A percentile compares a stretch with the other conserved stretches of the same genome.
Evolutionary conservation across 2,888 invertebrate genomes (phyloP).

Genomic region (Trisateles emortualis): DNA sequence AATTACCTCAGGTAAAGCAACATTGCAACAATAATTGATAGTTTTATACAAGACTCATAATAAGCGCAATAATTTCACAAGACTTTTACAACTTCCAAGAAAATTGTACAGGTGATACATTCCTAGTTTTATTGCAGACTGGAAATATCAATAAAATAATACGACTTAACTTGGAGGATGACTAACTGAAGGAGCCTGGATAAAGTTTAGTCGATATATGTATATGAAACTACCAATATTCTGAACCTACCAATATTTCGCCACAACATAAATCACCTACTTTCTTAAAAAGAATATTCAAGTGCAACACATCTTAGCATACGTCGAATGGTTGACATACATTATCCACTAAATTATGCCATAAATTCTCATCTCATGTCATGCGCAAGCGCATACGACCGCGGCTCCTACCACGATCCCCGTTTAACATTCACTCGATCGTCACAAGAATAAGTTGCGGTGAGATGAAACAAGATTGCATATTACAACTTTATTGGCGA

Average conservation of each 20-base stretch:
- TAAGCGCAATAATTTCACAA: constrained; percentile 30
- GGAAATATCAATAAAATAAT: not conserved
- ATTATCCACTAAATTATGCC: constrained; percentile 61
- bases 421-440: constrained; percentile 8
- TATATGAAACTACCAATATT: not conserved
- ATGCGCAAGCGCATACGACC: constrained; percentile 32
- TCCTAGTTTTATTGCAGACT: not conserved
- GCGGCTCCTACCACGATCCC: constrained; percentile 39
- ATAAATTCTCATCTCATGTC: constrained; percentile 63
- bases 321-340: constrained; percentile 61
- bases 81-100: constrained; percentile 21
- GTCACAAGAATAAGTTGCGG: constrained; percentile 15
- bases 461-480: constrained; percentile 21
- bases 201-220: too few relatives aligned
- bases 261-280: constrained; percentile 18
- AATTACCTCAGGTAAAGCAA: not conserved
- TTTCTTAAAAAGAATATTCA: constrained; percentile 33
- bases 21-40: not conserved
- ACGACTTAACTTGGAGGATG: too few relatives aligned
- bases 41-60: constrained; percentile 12
- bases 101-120: constrained; percentile 34
- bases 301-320: constrained; percentile 41
- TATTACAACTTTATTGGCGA: constrained; percentile 28
- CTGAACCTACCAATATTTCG: not conserved
- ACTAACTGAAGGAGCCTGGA: too few relatives aligned